These are phyloP conservation scores for Nudaria mundana DNA, from an alignment of 2,888 invertebrate species.

Conservation along the genomic window DNA sequence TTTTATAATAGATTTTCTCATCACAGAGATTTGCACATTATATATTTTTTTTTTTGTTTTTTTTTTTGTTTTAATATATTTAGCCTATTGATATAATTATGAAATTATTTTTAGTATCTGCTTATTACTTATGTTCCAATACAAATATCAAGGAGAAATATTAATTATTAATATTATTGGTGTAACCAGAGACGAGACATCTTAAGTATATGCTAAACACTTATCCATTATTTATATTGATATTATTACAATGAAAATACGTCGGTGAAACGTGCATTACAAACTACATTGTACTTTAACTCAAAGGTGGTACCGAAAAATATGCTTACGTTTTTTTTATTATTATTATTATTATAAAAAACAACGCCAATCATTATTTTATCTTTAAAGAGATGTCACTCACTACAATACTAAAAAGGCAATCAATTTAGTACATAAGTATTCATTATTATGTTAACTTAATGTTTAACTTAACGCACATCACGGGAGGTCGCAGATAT, in stretches of 20 bases:
- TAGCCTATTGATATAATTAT: slow-evolving; percentile 77
- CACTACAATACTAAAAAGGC: slow-evolving; percentile 68
- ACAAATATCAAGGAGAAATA: slow-evolving; percentile 65
- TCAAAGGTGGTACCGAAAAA: slow-evolving; percentile 79
- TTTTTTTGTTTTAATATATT: slow-evolving; percentile 38
- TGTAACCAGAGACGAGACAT: slow-evolving; percentile 73
- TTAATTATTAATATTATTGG: slow-evolving; percentile 58
- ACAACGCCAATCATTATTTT: slow-evolving; percentile 68
- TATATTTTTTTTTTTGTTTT: slow-evolving; percentile 29
- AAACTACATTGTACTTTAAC: slow-evolving; percentile 79
- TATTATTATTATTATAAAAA: slow-evolving; percentile 50
- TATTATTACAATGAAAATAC: slow-evolving; percentile 67
- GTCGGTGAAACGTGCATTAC: slow-evolving; percentile 69
- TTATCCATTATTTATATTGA: slow-evolving; percentile 68
- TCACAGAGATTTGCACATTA: slow-evolving; percentile 76
- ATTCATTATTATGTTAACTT: slow-evolving; percentile 67
- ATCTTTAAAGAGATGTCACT: slow-evolving; percentile 65
- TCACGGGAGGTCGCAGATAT: slow-evolving; percentile 67
- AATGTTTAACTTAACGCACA: slow-evolving; percentile 69
- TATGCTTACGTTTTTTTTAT: slow-evolving; percentile 61
- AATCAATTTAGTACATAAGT: slow-evolving; percentile 59
- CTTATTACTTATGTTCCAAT: slow-evolving; percentile 70
- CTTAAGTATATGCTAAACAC: slow-evolving; percentile 69
- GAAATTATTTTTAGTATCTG: slow-evolving; percentile 69
- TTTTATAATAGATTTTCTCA: slow-evolving; percentile 77